Base-by-base conservation (phyloP, 2,113 vertebrate species). In the Verasper variegatus region DNA sequence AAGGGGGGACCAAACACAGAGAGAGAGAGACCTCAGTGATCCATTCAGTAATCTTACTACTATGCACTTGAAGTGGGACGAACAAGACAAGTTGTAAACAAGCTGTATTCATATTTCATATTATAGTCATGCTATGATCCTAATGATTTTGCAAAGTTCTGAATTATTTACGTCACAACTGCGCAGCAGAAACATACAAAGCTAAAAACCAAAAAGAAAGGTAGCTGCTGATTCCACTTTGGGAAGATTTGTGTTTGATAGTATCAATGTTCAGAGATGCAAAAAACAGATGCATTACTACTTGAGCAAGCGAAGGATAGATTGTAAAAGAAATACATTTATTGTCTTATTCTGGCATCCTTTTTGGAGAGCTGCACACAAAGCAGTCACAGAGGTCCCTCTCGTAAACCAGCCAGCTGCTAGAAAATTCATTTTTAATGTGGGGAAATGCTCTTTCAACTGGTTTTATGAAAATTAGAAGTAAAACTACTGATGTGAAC, bases 1-100 rank as follows among this genome's bases (percentile, higher is more conserved):
- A 68, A 76, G 58, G 58, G 49, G 72, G 47, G 3, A 7, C 24
- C 24, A 9, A 80, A 31, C 31, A 31, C 31, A 31, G 31, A 31
- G 31, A 1, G 5, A 31, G 31, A 31, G 31, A 31, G 31, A 31
- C 31, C 31, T 31, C 31, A 31, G 47, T 37, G 40, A 27, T 45
- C 45, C 35, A 13, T 0, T 59, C 24, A 68, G 18, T 65, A 17
- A 74, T 77, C 54, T 59, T 10, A 52, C 37, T 9, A 9, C 42
- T 21, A 17, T 21, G 21, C 1, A 23, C 35, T 8, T 24, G 57
- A 15, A 70, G 54, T 23, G 27, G 54, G 6, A 13, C 3, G 2
- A 55, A 55, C 15, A 24, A 18, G n/a, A 24, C 18, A 10, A n/a
- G n/a, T 8, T 61, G 40, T 57, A 57, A 57, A 55, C 31, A 52